Evolutionary conservation across 2,113 vertebrate genomes (phyloP).

Genomic region (Brachypteracias leptosomus): DNA sequence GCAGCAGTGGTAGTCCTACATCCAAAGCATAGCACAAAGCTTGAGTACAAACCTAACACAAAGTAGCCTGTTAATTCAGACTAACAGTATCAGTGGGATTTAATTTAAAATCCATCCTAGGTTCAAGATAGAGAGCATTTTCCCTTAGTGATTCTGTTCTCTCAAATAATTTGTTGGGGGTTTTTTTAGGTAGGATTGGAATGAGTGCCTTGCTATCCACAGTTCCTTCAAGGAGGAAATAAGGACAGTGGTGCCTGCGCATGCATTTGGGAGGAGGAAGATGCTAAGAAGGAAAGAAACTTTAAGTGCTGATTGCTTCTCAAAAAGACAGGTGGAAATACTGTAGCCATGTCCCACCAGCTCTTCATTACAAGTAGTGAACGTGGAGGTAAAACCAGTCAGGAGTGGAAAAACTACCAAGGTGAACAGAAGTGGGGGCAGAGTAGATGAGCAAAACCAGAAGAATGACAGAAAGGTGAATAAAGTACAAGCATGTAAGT

Average conservation of each 20-base stretch:
- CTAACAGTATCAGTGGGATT: neutral
- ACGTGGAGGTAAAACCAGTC: neutral
- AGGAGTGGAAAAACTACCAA: neutral
- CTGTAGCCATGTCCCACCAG: neutral
- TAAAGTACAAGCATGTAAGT: accelerated
- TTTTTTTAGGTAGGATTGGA: neutral
- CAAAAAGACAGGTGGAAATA: neutral
- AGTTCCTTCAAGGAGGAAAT: neutral
- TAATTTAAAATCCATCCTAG: constrained; percentile 24
- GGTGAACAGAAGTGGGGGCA: neutral
- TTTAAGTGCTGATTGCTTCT: neutral
- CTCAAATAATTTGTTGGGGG: neutral
- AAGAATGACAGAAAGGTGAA: neutral
- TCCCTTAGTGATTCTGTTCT: neutral
- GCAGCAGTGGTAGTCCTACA: neutral
- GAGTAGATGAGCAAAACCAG: neutral
- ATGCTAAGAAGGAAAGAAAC: neutral
- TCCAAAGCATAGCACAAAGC: neutral
- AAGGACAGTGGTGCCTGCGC: neutral
- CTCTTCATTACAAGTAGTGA: neutral
- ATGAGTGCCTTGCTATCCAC: neutral
- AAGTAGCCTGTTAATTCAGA: neutral
- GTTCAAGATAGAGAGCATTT: neutral
- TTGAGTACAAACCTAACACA: neutral
- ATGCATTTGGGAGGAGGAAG: neutral